These are phyloP conservation scores for Lutraria lutraria DNA, from an alignment of 2,888 invertebrate species.

Conservation along the genomic window DNA sequence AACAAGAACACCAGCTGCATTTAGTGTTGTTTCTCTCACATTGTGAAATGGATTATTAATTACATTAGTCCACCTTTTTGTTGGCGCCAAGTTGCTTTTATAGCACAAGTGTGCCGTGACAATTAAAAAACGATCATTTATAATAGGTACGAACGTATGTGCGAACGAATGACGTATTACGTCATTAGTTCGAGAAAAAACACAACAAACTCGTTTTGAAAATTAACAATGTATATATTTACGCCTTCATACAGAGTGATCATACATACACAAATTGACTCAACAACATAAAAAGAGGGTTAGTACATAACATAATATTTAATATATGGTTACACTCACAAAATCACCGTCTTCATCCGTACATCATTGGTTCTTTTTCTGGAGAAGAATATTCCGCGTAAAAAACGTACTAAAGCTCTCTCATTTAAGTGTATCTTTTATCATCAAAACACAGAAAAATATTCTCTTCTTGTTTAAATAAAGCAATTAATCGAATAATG, in stretches of 20 bases:
- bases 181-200: conserved; percentile 3
- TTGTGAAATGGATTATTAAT: conserved; percentile 18
- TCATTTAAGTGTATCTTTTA: no score
- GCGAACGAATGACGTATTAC: conserved; percentile 15
- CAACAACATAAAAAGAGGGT: conserved; percentile 32
- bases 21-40: background rate
- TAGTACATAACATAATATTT: conserved; percentile 33
- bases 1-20: conserved; percentile 8
- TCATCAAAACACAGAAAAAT: no score
- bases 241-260: conserved; percentile 37
- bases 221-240: conserved; percentile 47
- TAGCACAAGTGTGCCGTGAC: background rate
- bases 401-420: no score
- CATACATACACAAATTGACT: conserved; percentile 37
- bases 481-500: no score
- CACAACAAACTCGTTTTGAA: conserved; percentile 21
- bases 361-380: background rate
- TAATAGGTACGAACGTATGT: background rate
- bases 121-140: conserved; percentile 19
- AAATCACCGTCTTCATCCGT: conserved; percentile 14
- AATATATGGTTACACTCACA: conserved; percentile 10
- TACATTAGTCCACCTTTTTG: conserved; percentile 19
- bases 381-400: background rate
- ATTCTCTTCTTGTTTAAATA: no score
- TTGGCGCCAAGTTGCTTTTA: conserved; percentile 1